Conservation (phyloP, 1,140 invertebrate species). For the Mya arenaria region DNA sequence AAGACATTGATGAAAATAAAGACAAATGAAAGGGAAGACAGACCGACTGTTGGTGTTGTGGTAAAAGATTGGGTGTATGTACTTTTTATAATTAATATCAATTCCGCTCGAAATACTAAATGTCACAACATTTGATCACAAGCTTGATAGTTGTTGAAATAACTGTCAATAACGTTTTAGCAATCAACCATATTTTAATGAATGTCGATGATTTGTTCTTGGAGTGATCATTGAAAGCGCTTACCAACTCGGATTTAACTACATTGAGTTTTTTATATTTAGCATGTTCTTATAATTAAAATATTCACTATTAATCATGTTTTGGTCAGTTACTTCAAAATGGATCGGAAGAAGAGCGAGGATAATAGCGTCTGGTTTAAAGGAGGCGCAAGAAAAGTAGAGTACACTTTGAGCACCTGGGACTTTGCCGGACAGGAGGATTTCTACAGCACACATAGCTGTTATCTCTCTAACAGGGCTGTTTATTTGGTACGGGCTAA, state of each 20-base stretch:
- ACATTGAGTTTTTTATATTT: too few relatives aligned
- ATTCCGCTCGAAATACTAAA: too few relatives aligned
- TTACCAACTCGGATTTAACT: too few relatives aligned
- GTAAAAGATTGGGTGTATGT: conserved; percentile 78
- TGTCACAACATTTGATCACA: too few relatives aligned
- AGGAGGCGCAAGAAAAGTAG: conserved; percentile 58
- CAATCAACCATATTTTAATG: too few relatives aligned
- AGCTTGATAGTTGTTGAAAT: too few relatives aligned
- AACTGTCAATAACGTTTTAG: too few relatives aligned
- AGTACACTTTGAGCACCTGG: conserved; percentile 98
- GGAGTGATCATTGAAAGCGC: too few relatives aligned
- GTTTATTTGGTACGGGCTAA: conserved; percentile 90
- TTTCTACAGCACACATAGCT: conserved; percentile 97
- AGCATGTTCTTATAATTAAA: too few relatives aligned
- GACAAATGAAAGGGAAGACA: conserved; percentile 67
- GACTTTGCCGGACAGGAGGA: conserved; percentile 95
- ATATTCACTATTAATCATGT: background rate
- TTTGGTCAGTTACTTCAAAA: background rate
- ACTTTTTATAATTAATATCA: too few relatives aligned
- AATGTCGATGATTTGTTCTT: too few relatives aligned
- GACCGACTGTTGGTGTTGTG: conserved; percentile 76
- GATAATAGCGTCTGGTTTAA: background rate
- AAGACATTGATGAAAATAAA: conserved; percentile 94
- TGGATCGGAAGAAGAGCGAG: background rate
- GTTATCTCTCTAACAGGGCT: conserved; percentile 97